These are phyloP conservation scores for Drosophila burlai DNA, from an alignment of 1,140 invertebrate species.

Conservation along the genomic window DNA sequence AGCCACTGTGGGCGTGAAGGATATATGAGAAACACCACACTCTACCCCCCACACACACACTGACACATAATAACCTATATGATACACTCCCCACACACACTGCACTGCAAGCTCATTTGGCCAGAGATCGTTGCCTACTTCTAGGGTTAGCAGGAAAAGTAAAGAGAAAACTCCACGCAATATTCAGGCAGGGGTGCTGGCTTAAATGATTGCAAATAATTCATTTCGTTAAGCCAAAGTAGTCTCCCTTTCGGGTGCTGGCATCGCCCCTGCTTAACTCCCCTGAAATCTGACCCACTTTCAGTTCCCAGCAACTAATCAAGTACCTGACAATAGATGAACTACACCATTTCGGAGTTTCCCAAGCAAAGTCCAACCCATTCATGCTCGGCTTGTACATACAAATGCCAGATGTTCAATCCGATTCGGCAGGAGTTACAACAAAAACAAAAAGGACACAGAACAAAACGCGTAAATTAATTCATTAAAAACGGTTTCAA, in stretches of 20 bases:
- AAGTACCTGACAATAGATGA: constrained; percentile 84
- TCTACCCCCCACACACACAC: constrained; percentile 3
- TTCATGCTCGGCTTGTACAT: constrained; percentile 61
- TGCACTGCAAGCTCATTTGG: constrained; percentile 56
- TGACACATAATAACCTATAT: neutral
- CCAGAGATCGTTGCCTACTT: constrained; percentile 41
- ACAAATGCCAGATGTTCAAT: constrained; percentile 25
- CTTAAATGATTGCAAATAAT: constrained; percentile 1
- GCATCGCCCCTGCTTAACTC: neutral
- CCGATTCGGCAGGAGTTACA: constrained; percentile 22
- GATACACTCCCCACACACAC: constrained; percentile 15
- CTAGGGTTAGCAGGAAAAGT: constrained; percentile 9
- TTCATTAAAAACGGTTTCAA: constrained; percentile 72
- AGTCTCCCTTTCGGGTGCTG: neutral
- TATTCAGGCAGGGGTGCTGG: constrained; percentile 2
- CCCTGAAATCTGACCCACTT: constrained; percentile 12
- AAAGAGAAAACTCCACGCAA: constrained; percentile 1
- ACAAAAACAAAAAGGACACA: constrained; percentile 11
- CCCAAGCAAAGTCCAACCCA: constrained; percentile 7
- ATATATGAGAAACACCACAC: constrained; percentile 24
- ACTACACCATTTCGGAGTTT: constrained; percentile 34
- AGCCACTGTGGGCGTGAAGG: constrained; percentile 57
- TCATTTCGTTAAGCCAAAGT: neutral
- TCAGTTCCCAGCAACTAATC: constrained; percentile 62
- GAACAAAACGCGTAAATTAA: constrained; percentile 34